phyloP scores from a whole-genome alignment of 2,888 invertebrate species.

The Hypolimnas misippus region DNA sequence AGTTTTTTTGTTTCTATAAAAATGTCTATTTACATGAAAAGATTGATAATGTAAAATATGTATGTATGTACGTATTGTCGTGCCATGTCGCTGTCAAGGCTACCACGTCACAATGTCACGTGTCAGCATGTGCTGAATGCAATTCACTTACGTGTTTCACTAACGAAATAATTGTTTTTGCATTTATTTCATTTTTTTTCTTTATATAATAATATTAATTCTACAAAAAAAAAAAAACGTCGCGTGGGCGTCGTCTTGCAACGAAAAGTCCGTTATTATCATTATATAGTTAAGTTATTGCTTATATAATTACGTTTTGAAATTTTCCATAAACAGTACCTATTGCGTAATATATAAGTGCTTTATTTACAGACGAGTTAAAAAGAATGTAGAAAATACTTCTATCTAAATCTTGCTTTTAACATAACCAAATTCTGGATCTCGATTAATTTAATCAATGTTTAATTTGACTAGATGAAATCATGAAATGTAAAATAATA shows the following conservation, averaged over 20 bases:
- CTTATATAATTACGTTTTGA: too few species aligned
- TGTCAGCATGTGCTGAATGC: background rate
- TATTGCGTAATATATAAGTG: too few species aligned
- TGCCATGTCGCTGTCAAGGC: slow-evolving; percentile 1
- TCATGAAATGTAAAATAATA: background rate
- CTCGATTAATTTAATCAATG: background rate
- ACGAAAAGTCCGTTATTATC: too few species aligned
- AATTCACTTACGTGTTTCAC: background rate
- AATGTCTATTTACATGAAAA: background rate
- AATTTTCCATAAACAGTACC: too few species aligned
- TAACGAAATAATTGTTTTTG: background rate
- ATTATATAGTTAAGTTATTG: too few species aligned
- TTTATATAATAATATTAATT: background rate
- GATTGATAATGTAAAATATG: background rate
- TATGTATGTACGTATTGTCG: background rate
- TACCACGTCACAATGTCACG: background rate
- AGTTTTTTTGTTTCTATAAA: background rate
- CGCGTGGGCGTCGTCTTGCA: too few species aligned
- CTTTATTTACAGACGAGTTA: too few species aligned
- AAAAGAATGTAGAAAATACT: too few species aligned
- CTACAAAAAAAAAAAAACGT: background rate
- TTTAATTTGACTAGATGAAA: background rate
- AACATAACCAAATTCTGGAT: too few species aligned
- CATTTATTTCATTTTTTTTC: background rate
- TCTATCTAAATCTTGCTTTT: too few species aligned